phyloP scores from a whole-genome alignment of 2,888 invertebrate species.

The Amphipyra berbera region DNA sequence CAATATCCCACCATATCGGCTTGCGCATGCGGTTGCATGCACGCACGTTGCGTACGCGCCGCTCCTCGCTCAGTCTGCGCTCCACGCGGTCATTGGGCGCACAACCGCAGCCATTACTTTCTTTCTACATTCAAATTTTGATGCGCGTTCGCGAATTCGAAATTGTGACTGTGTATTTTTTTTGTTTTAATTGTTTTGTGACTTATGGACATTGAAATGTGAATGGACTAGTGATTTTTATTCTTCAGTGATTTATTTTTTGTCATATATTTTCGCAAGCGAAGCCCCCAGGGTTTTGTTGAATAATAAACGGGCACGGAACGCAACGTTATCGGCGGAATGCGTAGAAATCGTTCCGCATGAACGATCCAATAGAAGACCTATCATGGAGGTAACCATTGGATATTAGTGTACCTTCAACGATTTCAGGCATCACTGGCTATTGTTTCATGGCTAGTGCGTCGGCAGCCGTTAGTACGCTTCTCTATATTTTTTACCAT shows the following conservation, averaged over 20 bases:
- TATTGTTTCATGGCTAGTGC: constrained; percentile 79
- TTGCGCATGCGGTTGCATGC: constrained; percentile 59
- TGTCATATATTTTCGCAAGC: constrained; percentile 41
- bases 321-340: constrained; percentile 67
- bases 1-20: constrained; percentile 72
- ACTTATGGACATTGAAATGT: constrained; percentile 57
- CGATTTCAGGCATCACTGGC: constrained; percentile 81
- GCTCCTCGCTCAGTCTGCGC: constrained; percentile 69
- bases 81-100: constrained; percentile 75
- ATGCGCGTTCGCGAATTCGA: constrained; percentile 59
- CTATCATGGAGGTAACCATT: constrained; percentile 74
- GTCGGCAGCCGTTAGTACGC: constrained; percentile 67
- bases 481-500: constrained; percentile 41
- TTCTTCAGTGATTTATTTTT: constrained; percentile 50
- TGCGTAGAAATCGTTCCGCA: constrained; percentile 82
- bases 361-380: constrained; percentile 73
- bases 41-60: constrained; percentile 69
- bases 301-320: constrained; percentile 51
- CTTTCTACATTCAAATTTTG: constrained; percentile 61
- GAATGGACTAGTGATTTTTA: constrained; percentile 40
- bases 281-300: constrained; percentile 39
- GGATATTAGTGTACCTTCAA: constrained; percentile 69
- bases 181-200: constrained; percentile 47
- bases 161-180: constrained; percentile 35
- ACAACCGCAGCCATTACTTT: constrained; percentile 62